Evolutionary conservation across 2,888 invertebrate genomes (phyloP).

Genomic region (Epirrita christyi): DNA sequence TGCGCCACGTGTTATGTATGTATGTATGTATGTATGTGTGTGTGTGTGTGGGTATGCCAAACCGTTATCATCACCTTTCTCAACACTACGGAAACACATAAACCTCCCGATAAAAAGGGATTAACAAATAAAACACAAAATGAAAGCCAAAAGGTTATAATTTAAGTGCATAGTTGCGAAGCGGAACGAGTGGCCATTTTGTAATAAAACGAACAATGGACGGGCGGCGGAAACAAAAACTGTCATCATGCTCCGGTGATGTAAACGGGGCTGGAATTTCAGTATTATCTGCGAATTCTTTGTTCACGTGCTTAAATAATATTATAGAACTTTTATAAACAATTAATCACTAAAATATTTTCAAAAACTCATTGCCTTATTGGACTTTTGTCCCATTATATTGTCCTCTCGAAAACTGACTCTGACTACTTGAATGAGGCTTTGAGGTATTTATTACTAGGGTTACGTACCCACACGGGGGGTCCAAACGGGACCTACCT

Average conservation of each 20-base stretch:
- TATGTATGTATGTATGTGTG: too few species aligned
- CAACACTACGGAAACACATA: slow-evolving; percentile 5
- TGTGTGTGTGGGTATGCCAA: too few species aligned
- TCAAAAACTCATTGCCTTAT: too few species aligned
- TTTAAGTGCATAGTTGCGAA: slow-evolving; percentile 22
- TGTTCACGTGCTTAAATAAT: slow-evolving; percentile 5
- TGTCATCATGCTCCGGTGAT: slow-evolving; percentile 28
- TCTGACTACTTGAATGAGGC: too few species aligned
- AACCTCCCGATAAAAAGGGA: slow-evolving; percentile 11
- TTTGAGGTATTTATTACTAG: too few species aligned
- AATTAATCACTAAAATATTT: too few species aligned
- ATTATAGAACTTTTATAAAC: background rate
- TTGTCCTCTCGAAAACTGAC: too few species aligned
- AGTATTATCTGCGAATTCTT: slow-evolving; percentile 4
- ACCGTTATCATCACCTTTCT: background rate
- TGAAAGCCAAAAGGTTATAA: slow-evolving; percentile 27
- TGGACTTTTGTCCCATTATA: too few species aligned
- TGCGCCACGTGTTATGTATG: too few species aligned
- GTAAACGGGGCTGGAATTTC: slow-evolving; percentile 8
- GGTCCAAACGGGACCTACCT: too few species aligned
- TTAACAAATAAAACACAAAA: slow-evolving; percentile 18
- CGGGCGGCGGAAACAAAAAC: slow-evolving; percentile 21
- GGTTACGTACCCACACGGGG: too few species aligned
- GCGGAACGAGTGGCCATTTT: slow-evolving; percentile 34
- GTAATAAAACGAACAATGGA: slow-evolving; percentile 37